Conservation (phyloP, 1,140 invertebrate genomes). For the Calycopis cecrops region DNA sequence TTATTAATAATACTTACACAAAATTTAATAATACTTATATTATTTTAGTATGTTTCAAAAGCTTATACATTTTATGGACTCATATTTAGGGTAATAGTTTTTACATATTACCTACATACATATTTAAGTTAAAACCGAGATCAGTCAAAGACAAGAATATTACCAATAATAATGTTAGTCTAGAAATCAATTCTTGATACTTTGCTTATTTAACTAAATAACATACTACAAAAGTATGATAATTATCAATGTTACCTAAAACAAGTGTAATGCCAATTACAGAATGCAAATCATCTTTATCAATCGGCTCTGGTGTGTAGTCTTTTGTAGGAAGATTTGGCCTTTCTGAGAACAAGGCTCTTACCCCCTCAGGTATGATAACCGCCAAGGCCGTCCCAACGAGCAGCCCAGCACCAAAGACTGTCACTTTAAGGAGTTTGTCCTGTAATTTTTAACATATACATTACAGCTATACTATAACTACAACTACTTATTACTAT, state of each 20-base stretch:
- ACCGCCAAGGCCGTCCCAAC: constrained; percentile 98
- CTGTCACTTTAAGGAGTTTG: constrained; percentile 94
- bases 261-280: constrained; percentile 81
- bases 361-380: constrained; percentile 98
- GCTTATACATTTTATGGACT: no score
- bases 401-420: constrained; percentile 97
- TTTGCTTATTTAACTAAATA: no score
- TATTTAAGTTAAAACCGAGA: no score
- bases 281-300: constrained; percentile 73
- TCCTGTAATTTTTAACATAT: constrained; percentile 79
- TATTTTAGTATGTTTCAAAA: no score
- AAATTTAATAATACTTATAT: no score
- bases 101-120: no score
- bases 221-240: no score
- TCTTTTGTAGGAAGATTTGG: constrained; percentile 46
- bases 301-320: constrained; percentile 46
- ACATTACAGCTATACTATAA: not conserved
- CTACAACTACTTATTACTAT: no score
- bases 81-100: no score
- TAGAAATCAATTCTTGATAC: no score
- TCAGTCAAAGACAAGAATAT: no score
- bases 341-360: constrained; percentile 81
- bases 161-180: no score
- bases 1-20: not conserved
- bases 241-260: constrained; percentile 53